Evolutionary conservation across 1,140 invertebrate genomes (phyloP), one percentile per base, ranked within the genome.

Genomic region (Euschistus heros): DNA sequence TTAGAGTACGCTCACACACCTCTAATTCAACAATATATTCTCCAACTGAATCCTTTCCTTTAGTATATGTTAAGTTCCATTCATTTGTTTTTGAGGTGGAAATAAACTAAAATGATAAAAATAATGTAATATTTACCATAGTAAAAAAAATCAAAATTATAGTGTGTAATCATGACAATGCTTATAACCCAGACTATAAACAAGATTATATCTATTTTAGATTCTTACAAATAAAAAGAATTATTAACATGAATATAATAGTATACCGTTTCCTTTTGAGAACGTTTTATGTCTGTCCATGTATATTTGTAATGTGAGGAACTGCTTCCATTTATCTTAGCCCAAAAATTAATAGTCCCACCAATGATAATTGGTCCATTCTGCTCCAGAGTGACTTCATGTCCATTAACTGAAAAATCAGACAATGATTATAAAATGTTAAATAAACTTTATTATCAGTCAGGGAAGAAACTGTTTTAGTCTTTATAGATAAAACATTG

Each of bases 51-150:
- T 80, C 80, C 6, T 72, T 71, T 46, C 76, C 71, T 37, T 73
- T 75, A 15, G 78, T 73, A 74, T 85, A 88, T 59, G 75, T 79
- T 24, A 87, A 75, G 44, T 74, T 81, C 81, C 83, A 88, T 68
- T 78, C 74, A 24, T 66, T 69, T 27, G 74, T 1, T 37, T 6
- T 4, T 37, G 1, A 13, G 1, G 7, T 37, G 5, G 33, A 37
- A 10, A 13, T 37, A 13, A 37, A 10, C 33, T 37, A 37, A 37
- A 37, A 37, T 37, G 6, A 37, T 37, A n/a, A n/a, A n/a, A n/a
- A n/a, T n/a, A n/a, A n/a, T n/a, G n/a, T n/a, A n/a, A n/a, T n/a
- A n/a, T n/a, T n/a, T 30, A 30, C 3, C 30, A 3, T 8, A 30
- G 8, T 8, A 30, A 30, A 30, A 3, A 30, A 30, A 30, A 30